These are phyloP conservation scores for Etheostoma cragini DNA, from an alignment of 2,113 vertebrate genomes.

Conservation along the genomic window DNA sequence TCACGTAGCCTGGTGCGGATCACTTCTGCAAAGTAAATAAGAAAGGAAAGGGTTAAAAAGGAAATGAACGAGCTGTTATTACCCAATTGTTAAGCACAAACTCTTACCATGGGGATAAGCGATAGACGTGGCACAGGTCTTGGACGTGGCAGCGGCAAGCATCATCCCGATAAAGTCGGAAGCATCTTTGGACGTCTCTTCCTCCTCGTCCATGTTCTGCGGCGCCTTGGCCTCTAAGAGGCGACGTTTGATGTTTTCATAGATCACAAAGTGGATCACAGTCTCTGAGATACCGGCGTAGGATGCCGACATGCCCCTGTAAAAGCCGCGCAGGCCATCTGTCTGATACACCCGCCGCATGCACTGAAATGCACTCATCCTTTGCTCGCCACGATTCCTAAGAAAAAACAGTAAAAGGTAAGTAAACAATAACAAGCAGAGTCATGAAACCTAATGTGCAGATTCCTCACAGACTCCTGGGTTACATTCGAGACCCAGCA, in stretches of 20 bases:
- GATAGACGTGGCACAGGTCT: constrained; percentile 96
- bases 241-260: constrained; percentile 97
- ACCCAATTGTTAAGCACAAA: not conserved
- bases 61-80: too few relatives aligned
- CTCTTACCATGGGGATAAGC: constrained; percentile 96
- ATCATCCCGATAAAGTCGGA: constrained; percentile 97
- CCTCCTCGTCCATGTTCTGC: constrained; percentile 89
- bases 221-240: constrained; percentile 90
- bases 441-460: not conserved
- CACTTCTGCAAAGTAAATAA: constrained; percentile 87
- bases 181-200: constrained; percentile 90
- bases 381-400: constrained; percentile 93
- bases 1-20: constrained; percentile 97
- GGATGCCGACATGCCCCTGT: constrained; percentile 97
- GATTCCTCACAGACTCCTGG: too few relatives aligned
- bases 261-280: constrained; percentile 99
- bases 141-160: constrained; percentile 98
- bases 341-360: constrained; percentile 90
- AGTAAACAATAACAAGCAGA: not conserved
- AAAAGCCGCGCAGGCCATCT: constrained; percentile 94
- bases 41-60: not conserved
- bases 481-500: not conserved
- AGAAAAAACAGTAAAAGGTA: not conserved
- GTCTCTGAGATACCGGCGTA: constrained; percentile 99
- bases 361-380: constrained; percentile 95